phyloP scores from a whole-genome alignment of 1,140 invertebrate genomes.

The Zaprionus ornatus region DNA sequence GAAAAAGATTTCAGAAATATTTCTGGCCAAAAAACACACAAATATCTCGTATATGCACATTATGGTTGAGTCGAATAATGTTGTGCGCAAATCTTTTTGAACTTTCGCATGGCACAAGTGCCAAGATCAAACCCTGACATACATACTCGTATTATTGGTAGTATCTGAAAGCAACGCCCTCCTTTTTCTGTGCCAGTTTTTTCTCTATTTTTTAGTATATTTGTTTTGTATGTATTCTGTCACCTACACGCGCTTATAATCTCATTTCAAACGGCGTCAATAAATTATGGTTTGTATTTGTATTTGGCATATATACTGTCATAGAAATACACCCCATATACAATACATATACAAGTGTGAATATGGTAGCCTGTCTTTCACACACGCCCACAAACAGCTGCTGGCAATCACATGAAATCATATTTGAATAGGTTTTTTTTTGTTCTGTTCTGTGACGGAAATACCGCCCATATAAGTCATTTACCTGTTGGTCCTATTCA shows the following conservation, averaged over 20 bases:
- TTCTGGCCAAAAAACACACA: constrained; percentile 62
- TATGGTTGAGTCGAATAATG: constrained; percentile 26
- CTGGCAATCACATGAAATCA: constrained; percentile 56
- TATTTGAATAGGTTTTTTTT: constrained; percentile 15
- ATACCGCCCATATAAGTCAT: constrained; percentile 38
- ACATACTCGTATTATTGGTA: constrained; percentile 57
- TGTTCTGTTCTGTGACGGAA: constrained; percentile 26
- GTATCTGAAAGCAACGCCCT: constrained; percentile 60
- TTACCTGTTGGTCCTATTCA: constrained; percentile 55
- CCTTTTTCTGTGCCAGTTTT: constrained; percentile 52
- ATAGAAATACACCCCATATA: constrained; percentile 24
- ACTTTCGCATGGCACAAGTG: constrained; percentile 76
- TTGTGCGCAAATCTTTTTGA: constrained; percentile 77
- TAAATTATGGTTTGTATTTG: constrained; percentile 60
- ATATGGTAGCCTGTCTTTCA: constrained; percentile 43
- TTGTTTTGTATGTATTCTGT: constrained; percentile 37
- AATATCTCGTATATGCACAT: not conserved
- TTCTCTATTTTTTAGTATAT: constrained; percentile 33
- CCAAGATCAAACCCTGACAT: constrained; percentile 78
- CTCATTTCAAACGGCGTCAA: constrained; percentile 70
- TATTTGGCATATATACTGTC: constrained; percentile 51
- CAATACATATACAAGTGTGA: constrained; percentile 15
- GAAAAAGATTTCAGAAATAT: constrained; percentile 36
- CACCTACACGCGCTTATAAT: constrained; percentile 76
- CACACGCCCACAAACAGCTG: constrained; percentile 66